Percentiles rank a stretch among this genome's conserved stretches.
These are phyloP conservation scores for Hippocampus abdominalis DNA, from an alignment of 2,113 vertebrate species.

Conservation along the genomic window DNA sequence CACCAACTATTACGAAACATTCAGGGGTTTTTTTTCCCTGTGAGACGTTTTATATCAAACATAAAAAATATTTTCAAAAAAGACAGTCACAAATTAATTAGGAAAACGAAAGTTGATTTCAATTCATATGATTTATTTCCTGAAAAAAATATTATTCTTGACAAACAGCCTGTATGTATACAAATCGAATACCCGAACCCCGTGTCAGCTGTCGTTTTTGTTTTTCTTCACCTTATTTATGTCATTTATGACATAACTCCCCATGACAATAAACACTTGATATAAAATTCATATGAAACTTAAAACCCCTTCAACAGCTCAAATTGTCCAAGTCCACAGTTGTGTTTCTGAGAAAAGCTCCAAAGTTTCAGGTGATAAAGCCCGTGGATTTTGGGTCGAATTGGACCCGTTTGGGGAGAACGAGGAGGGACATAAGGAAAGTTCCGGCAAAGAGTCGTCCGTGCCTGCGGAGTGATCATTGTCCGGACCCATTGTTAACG, in stretches of 20 bases:
- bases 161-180: slow-evolving; percentile 75
- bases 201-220: slow-evolving; percentile 28
- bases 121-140: slow-evolving; percentile 81
- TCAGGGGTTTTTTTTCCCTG: neutral
- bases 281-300: slow-evolving; percentile 22
- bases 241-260: slow-evolving; percentile 44
- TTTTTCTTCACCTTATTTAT: slow-evolving; percentile 73
- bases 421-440: slow-evolving; percentile 85
- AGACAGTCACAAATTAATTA: neutral
- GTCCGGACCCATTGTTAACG: slow-evolving; percentile 91
- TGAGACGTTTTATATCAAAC: neutral
- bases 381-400: slow-evolving; percentile 84
- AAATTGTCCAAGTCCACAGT: slow-evolving; percentile 93
- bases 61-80: neutral
- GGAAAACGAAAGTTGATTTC: slow-evolving; percentile 62
- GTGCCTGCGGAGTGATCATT: slow-evolving; percentile 82
- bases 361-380: slow-evolving; percentile 87
- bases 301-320: slow-evolving; percentile 78
- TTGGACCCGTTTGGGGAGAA: slow-evolving; percentile 90
- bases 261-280: slow-evolving; percentile 53
- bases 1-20: neutral
- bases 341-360: slow-evolving; percentile 94
- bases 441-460: slow-evolving; percentile 86
- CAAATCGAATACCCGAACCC: slow-evolving; percentile 72
- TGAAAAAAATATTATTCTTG: slow-evolving; percentile 81